Evolutionary conservation across 2,888 invertebrate genomes (phyloP), one percentile per base, ranked within the genome.

Genomic region (Microplitis deprimator): DNA sequence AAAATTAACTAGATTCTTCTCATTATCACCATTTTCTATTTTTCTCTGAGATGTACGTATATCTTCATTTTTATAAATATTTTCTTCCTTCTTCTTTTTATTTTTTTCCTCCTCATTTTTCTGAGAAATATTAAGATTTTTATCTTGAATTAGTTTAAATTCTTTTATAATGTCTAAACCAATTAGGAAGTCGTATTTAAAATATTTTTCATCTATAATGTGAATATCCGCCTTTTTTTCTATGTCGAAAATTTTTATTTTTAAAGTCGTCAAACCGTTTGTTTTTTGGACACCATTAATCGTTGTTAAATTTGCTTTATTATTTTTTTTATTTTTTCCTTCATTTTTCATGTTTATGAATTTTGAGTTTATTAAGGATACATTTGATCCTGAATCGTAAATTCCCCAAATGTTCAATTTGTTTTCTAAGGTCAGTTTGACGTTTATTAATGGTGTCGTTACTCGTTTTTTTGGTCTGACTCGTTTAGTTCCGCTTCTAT

Each of bases 91-190:
- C 13, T 39, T 65, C 8, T 38, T 67, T 71, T 2, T 64, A 76
- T 59, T 60, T 60, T n/a, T 72, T 59, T 61, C 60, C 62, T 61
- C 38, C 59, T 38, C 72, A 72, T 17, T 62, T 61, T 1, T 38
- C 17, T 29, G 60, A 70, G 65, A 70, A 17, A 82, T 83, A 60
- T 78, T 75, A 75, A 84, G 77, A 62, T 85, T 77, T 75, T 84
- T 82, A 75, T 83, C 78, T 72, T 84, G 84, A 7, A 76, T 81
- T 68, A 84, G 75, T 71, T 82, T 74, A 76, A 83, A 85, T 41
- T 82, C 82, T 69, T 82, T 79, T 80, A 85, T 84, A 16, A 80
- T 80, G 76, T 85, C 84, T 75, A 85, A 74, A 64, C 83, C 83
- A 10, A 84, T 78, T 64, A 85, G 70, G 65, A 85, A 80, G 73